Percentiles rank a stretch among this genome's conserved stretches.
These are phyloP conservation scores for Telmatochromis sp. DNA, from an alignment of 2,113 vertebrate genomes.

Conservation along the genomic window DNA sequence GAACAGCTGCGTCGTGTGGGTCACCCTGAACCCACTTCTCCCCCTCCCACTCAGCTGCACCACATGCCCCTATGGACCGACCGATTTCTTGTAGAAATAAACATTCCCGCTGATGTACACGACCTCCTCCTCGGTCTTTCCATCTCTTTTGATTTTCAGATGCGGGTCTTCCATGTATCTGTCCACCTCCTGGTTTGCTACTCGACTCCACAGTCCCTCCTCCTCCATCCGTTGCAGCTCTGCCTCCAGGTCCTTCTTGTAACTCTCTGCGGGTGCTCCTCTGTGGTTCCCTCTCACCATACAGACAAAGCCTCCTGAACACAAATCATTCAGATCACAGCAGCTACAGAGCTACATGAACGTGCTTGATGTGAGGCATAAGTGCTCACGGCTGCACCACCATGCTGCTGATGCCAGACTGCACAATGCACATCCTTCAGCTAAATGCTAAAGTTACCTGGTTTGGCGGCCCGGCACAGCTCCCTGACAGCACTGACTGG, in stretches of 20 bases:
- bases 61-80: neutral
- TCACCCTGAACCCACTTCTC: rapidly evolving
- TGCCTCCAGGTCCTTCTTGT: neutral
- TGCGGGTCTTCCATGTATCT: neutral
- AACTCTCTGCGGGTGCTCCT: neutral
- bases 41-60: neutral
- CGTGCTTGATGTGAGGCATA: rapidly evolving
- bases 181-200: neutral
- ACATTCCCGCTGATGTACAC: neutral
- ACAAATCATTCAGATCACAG: neutral
- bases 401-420: neutral
- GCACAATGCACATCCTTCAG: neutral
- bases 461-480: neutral
- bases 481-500: neutral
- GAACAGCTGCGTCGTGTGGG: neutral
- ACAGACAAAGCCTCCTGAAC: neutral
- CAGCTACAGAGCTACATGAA: neutral
- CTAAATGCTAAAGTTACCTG: neutral
- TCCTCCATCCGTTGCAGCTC: neutral
- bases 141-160: neutral
- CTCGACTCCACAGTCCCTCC: neutral
- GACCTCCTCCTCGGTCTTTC: neutral
- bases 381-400: neutral
- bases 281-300: neutral
- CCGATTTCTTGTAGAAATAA: neutral